These are phyloP conservation scores for Vanessa atalanta DNA, from an alignment of 1,140 invertebrate genomes.

Conservation along the genomic window DNA sequence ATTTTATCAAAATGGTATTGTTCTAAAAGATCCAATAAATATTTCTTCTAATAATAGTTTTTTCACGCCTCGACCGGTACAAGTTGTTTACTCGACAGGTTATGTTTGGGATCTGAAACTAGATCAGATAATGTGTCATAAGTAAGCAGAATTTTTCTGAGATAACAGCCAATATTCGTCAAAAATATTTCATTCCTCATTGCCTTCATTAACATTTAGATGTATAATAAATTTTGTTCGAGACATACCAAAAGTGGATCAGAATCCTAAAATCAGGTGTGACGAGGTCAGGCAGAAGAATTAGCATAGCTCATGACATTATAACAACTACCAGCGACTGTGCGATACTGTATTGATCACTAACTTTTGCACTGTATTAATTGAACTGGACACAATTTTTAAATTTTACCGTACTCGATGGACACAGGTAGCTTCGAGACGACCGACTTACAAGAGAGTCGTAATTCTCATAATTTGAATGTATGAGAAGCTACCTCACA, in stretches of 20 bases:
- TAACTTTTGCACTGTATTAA: constrained; percentile 44
- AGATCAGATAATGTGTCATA: constrained; percentile 65
- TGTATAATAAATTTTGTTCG: constrained; percentile 71
- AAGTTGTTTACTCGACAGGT: constrained; percentile 62
- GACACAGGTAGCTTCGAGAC: constrained; percentile 46
- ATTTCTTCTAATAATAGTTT: constrained; percentile 37
- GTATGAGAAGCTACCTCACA: constrained; percentile 49
- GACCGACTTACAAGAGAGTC: constrained; percentile 54
- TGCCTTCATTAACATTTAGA: constrained; percentile 77
- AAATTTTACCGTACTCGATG: constrained; percentile 23
- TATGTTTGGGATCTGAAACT: constrained; percentile 70
- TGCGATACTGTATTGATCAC: constrained; percentile 44
- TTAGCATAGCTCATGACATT: constrained; percentile 69
- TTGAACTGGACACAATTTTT: constrained; percentile 26
- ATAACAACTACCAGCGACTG: constrained; percentile 40
- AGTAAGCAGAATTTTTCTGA: constrained; percentile 55
- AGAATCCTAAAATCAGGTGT: constrained; percentile 67
- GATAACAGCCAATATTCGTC: constrained; percentile 64
- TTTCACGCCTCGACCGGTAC: constrained; percentile 42
- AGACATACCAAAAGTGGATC: constrained; percentile 75
- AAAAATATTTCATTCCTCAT: constrained; percentile 66
- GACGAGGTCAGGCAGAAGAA: constrained; percentile 65
- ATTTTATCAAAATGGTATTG: constrained; percentile 43
- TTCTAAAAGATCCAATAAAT: constrained; percentile 23
- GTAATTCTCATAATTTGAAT: constrained; percentile 60